Base-by-base conservation (phyloP, 2,797 vertebrate species). In the Anableps anableps region DNA sequence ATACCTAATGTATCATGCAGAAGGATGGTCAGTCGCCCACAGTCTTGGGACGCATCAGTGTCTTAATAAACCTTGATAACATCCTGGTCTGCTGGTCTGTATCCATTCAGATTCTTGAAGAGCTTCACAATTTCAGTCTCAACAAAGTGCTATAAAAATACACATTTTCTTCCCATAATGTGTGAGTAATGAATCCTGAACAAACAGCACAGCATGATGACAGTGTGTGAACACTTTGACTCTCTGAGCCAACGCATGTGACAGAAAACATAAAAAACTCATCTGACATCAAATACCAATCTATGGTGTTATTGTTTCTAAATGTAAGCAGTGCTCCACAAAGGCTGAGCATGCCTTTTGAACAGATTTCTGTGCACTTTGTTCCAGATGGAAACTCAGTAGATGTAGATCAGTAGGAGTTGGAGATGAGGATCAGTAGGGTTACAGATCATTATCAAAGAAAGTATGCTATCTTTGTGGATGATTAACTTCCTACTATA, bases 401-500 rank as follows among this genome's bases (percentile, higher is more conserved):
- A 47, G 78, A 62, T 75, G 36, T 17, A 76, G 72, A 84, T 81
- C 71, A 81, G 68, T 74, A 34, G 45, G 43, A 80, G 76, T 72
- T 71, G 75, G 66, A 76, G 43, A 72, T 45, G 47, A 74, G 50
- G 70, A 85, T 82, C 87, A 80, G 51, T 34, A 10, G 6, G 80
- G 85, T 86, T 78, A 58, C 48, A 83, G 71, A 81, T 88, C 85
- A 83, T 88, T 85, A 85, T 80, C 70, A 77, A 68, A 62, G 51
- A 50, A 48, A 51, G 1, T 21, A 62, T 41, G 77, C 41, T 78
- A 17, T 80, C 41, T 64, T 85, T 80, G 73, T 81, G 74, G 55
- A 70, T 19, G 50, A 73, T 78, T 78, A 76, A 31, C 70, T 83
- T 78, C 78, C 53, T 50, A 38, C 77, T 72, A 36, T 45, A 47